Conservation (phyloP, 1,140 invertebrate genomes). For the Drosophila setifemur region DNA sequence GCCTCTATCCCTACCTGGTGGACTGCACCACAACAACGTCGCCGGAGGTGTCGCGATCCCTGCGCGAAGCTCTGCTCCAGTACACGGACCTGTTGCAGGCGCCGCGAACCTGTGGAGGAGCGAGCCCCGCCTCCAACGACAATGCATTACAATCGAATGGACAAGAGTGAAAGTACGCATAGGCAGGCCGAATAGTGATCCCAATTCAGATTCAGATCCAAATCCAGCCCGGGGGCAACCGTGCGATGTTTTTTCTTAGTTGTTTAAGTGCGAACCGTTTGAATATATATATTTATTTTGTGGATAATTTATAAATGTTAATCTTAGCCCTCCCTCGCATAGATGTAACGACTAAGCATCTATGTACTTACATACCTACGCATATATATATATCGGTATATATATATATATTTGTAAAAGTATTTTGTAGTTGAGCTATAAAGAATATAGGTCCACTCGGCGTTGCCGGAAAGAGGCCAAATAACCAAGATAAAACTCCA, state of each 20-base stretch:
- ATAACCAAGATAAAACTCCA: constrained; percentile 7
- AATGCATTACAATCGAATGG: constrained; percentile 76
- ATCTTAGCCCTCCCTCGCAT: constrained; percentile 25
- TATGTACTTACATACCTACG: constrained; percentile 38
- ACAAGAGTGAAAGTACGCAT: constrained; percentile 60
- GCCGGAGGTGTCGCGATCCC: constrained; percentile 90
- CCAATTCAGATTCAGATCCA: background rate
- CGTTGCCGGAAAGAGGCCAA: constrained; percentile 1
- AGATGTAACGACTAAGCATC: constrained; percentile 29
- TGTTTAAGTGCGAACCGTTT: constrained; percentile 60
- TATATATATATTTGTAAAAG: constrained; percentile 58
- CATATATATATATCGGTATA: constrained; percentile 15
- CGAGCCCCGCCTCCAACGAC: constrained; percentile 21
- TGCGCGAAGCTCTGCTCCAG: constrained; percentile 93
- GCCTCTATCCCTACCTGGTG: constrained; percentile 94
- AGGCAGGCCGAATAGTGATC: background rate
- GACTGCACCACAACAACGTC: constrained; percentile 92
- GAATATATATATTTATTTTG: constrained; percentile 70
- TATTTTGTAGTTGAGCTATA: constrained; percentile 59
- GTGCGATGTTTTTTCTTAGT: constrained; percentile 54
- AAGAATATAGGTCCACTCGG: constrained; percentile 8
- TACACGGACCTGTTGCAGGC: constrained; percentile 93
- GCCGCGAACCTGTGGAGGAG: constrained; percentile 81
- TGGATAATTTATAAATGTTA: constrained; percentile 67
- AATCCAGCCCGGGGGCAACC: constrained; percentile 4